Evolutionary conservation across 2,888 invertebrate genomes (phyloP).

Genomic region (Oligia fasciuncula): DNA sequence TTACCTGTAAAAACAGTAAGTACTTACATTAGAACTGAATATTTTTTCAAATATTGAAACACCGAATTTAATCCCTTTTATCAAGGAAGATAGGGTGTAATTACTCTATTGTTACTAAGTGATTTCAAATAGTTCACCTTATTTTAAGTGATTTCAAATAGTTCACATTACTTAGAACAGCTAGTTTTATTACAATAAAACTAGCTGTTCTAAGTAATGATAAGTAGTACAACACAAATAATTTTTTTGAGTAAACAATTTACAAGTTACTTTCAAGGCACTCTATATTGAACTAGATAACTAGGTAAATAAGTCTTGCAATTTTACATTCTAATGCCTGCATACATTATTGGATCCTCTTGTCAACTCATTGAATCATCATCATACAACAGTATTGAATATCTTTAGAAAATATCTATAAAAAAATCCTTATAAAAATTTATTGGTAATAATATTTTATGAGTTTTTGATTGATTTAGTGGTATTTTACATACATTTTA

Average conservation of each 20-base stretch:
- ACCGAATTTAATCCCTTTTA: conserved; percentile 4
- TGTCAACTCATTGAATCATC: not conserved
- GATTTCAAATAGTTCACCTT: not conserved
- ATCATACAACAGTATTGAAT: not conserved
- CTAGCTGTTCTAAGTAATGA: not conserved
- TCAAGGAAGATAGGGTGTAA: conserved; percentile 3
- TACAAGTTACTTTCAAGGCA: not conserved
- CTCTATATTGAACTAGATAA: not conserved
- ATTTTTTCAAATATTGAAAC: not conserved
- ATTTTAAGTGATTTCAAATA: not conserved
- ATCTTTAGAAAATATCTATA: not conserved
- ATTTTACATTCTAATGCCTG: not conserved
- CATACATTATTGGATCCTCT: not conserved
- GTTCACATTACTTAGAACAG: too few relatives aligned
- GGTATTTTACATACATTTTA: not conserved
- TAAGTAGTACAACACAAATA: not conserved
- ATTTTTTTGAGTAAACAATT: not conserved
- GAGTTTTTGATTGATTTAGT: not conserved
- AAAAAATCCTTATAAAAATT: not conserved
- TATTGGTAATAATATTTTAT: not conserved
- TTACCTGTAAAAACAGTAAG: conserved; percentile 90
- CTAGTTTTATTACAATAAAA: not conserved
- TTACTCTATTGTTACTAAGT: conserved; percentile 19
- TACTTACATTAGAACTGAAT: not conserved
- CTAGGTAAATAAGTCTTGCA: not conserved